Conservation (phyloP, 1,140 invertebrate genomes). For the Drosophila ercepeae region DNA sequence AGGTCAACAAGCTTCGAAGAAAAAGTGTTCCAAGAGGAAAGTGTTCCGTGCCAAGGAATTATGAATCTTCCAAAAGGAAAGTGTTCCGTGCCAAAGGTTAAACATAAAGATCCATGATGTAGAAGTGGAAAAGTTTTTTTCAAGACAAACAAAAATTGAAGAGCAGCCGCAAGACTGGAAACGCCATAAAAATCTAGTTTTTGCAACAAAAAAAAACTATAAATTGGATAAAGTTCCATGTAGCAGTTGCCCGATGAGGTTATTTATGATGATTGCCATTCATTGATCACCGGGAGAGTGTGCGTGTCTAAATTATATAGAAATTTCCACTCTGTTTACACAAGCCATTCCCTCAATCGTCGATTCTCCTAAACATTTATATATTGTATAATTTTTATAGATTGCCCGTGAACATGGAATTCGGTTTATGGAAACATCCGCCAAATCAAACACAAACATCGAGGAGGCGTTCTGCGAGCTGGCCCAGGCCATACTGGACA, state of each 20-base stretch:
- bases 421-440: slow-evolving; percentile 99
- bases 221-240: not conserved
- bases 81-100: too few species aligned
- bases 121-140: too few species aligned
- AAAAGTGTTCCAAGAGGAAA: too few species aligned
- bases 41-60: too few species aligned
- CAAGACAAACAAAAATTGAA: not conserved
- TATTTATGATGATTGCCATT: not conserved
- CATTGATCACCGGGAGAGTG: not conserved
- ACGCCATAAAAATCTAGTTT: too few species aligned
- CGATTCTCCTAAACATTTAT: not conserved
- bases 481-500: slow-evolving; percentile 97
- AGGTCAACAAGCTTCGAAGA: too few species aligned
- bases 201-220: not conserved
- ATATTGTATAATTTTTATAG: slow-evolving; percentile 85
- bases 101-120: too few species aligned
- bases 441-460: slow-evolving; percentile 99
- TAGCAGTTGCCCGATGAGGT: not conserved
- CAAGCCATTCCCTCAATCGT: not conserved
- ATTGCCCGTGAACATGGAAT: slow-evolving; percentile 99
- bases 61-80: too few species aligned
- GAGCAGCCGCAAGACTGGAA: not conserved
- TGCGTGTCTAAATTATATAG: not conserved
- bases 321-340: slow-evolving; percentile 16
- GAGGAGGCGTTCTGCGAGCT: slow-evolving; percentile 98